Conservation (phyloP, 2,113 vertebrate genomes). For the Campylorhamphus procurvoides region DNA sequence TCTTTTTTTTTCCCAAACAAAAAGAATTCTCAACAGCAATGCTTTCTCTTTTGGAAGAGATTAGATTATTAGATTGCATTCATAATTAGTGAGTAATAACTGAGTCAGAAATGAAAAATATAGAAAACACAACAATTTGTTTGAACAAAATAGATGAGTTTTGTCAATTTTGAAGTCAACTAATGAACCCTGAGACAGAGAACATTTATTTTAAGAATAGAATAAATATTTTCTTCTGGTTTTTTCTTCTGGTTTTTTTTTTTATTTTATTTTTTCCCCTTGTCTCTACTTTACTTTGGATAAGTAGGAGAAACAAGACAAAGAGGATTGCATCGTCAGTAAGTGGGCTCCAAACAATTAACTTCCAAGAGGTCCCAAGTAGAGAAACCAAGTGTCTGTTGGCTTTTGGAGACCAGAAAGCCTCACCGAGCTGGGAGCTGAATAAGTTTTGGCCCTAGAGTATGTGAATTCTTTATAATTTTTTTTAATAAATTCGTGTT, state of each 20-base stretch:
- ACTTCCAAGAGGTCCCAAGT: background rate
- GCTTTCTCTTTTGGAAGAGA: background rate
- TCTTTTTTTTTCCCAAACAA: background rate
- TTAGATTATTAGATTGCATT: background rate
- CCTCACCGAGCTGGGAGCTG: background rate
- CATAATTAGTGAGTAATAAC: background rate
- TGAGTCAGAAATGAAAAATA: slow-evolving; percentile 6
- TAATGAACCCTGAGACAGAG: background rate
- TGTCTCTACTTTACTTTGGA: background rate
- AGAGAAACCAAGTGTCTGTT: background rate
- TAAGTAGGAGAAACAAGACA: background rate
- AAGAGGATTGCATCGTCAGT: background rate
- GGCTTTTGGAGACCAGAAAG: background rate
- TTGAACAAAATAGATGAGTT: background rate
- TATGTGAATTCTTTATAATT: background rate
- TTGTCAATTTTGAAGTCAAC: background rate
- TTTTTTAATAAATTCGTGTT: background rate
- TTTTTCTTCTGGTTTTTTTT: too few species aligned
- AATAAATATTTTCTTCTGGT: background rate
- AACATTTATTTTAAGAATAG: background rate
- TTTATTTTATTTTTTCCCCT: background rate
- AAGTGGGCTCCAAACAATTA: background rate
- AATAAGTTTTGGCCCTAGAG: background rate
- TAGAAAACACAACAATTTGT: background rate
- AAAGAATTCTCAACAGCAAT: background rate